Evolutionary conservation across 2,888 invertebrate species (phyloP), one percentile per base, ranked within the genome.

Genomic region (Malachius bipustulatus): DNA sequence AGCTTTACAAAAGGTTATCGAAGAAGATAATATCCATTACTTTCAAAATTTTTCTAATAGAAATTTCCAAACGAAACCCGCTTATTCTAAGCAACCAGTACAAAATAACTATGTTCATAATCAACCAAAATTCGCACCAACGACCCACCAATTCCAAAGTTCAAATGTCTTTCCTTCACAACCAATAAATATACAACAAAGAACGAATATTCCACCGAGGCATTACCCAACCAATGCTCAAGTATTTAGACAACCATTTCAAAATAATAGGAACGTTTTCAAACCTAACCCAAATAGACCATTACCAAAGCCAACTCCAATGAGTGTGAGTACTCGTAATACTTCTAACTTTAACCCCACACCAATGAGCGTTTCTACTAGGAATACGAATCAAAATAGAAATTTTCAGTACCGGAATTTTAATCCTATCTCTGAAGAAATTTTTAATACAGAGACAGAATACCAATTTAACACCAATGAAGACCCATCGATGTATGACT

Each of bases 1-100:
- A 16, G 36, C 32, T 2, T 13, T 36, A 13, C 36, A 34, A 6
- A 32, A 12, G 2, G 26, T 36, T 9, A 29, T 9, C n/a, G 30
- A 32, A 16, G 36, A 33, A 14, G 24, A 36, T 32, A 36, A 36
- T 15, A 15, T 32, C n/a, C n/a, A n/a, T n/a, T n/a, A n/a, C n/a
- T n/a, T n/a, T n/a, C n/a, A n/a, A n/a, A n/a, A n/a, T n/a, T n/a
- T n/a, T n/a, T n/a, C n/a, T n/a, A n/a, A n/a, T n/a, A n/a, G n/a
- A n/a, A n/a, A n/a, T n/a, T n/a, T n/a, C n/a, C n/a, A n/a, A n/a
- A n/a, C n/a, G n/a, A n/a, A n/a, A n/a, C n/a, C n/a, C n/a, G n/a
- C n/a, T n/a, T n/a, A n/a, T n/a, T n/a, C n/a, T n/a, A n/a, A n/a
- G n/a, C n/a, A n/a, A n/a, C n/a, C n/a, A n/a, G n/a, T n/a, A n/a